A percentile compares a stretch with the other conserved stretches of the same genome.
phyloP scores from a whole-genome alignment of 1,140 invertebrate genomes.

The Metopolophium dirhodum region DNA sequence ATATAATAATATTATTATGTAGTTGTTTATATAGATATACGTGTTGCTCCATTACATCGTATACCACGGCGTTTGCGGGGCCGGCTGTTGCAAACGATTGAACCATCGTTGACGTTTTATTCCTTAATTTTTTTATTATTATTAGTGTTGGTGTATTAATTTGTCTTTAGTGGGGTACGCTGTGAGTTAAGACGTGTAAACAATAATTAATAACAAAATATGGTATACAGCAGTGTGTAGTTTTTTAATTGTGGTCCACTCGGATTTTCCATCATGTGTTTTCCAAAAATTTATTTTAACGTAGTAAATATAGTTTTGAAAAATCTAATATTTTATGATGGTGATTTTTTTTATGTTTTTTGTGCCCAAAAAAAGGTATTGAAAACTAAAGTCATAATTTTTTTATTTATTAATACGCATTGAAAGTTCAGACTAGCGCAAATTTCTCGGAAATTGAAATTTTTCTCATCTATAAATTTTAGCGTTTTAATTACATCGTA shows the following conservation, averaged over 20 bases:
- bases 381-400: too few species aligned
- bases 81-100: neutral
- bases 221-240: too few species aligned
- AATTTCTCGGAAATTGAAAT: neutral
- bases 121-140: neutral
- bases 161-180: neutral
- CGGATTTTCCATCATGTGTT: too few species aligned
- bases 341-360: too few species aligned
- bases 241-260: too few species aligned
- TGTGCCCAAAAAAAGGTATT: too few species aligned
- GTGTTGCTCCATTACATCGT: neutral
- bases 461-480: neutral
- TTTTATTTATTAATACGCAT: neutral
- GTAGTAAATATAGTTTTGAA: too few species aligned
- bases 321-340: too few species aligned
- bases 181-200: too few species aligned
- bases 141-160: neutral
- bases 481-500: neutral
- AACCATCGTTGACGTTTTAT: neutral
- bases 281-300: too few species aligned
- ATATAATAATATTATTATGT: neutral
- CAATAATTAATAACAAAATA: too few species aligned
- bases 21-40: slow-evolving; percentile 21
- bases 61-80: neutral
- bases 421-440: neutral